Base-by-base conservation (phyloP, 2,797 vertebrate genomes). In the Danionella dracula region DNA sequence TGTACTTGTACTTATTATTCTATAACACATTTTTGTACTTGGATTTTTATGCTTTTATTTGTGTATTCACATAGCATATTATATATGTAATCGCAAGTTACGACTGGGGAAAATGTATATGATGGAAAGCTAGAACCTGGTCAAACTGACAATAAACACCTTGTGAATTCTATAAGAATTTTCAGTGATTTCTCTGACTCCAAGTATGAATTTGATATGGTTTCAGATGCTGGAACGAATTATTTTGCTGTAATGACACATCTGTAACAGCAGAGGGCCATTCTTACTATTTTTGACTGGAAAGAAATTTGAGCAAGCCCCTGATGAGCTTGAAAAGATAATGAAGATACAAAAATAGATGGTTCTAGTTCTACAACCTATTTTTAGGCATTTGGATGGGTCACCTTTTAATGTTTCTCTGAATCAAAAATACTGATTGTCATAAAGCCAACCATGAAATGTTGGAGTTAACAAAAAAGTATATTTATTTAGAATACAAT, bases 11-110 rank as follows among this genome's bases (percentile, higher is more conserved):
- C 27, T 65, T 72, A 66, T 48, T 68, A 74, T 72, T 48, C 65
- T 71, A 53, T 73, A 56, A 75, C 66, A 73, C 72, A 66, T 68
- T 80, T 79, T 67, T 76, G 58, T 70, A 72, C 66, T 59, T 72
- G 60, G 70, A 66, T 76, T 76, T 79, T 73, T 74, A 74, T 63
- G 60, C 66, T 66, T 76, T 34, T 65, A 62, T 58, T 60, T 76
- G 58, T 76, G 69, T 74, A 70, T 44, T 60, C 53, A 67, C 21
- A 57, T 57, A 71, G 31, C 70, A 73, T 72, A 70, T 66, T 54
- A 56, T 60, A 76, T 45, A 75, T 80, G 59, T 73, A 73, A 57
- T 59, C 66, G 76, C 76, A 78, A 71, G 53, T 70, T 74, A 64
- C 34, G 58, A 64, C 64, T 63, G 41, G 40, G 49, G 40, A 53